Evolutionary conservation across 2,888 invertebrate genomes (phyloP), one percentile per base, ranked within the genome.

Genomic region (Galeruca laticollis): DNA sequence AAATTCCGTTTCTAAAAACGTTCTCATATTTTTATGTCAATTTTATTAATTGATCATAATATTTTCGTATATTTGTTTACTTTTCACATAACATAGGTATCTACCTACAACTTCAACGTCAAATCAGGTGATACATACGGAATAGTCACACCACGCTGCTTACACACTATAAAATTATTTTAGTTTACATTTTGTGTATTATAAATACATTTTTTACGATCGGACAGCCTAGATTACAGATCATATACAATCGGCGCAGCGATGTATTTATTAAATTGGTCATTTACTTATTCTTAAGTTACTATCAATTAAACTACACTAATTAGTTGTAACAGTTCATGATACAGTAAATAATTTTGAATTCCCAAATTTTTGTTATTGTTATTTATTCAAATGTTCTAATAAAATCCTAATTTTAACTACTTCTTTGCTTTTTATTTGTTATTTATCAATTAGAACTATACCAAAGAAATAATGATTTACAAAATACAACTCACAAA

Each of bases 71-170:
- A 62, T 73, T 73, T 73, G 71, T 73, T 73, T 73, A 73, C 73
- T 57, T 71, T 66, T 40, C 59, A 64, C 68, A 62, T 60, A 66
- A 43, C 33, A 47, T 35, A 40, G 47, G 33, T 68, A 57, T 10
- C 18, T 62, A 67, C 63, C 65, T 64, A 60, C 67, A 54, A 60
- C 54, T 65, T 56, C 68, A 69, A 73, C 74, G 74, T 74, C 72
- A 72, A 62, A 74, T 74, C 72, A 74, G 74, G 71, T 71, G 71
- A 71, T 70, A 52, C 15, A 56, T 56, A 61, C 33, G 10, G 31
- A 35, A 33, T 59, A 66, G 51, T 66, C 66, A 59, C 59, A 59
- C 59, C 59, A 59, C 31, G 59, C 66, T 56, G 66, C 59, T 47
- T 40, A 31, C 54, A 47, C n/a, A 43, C 35, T 11, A 15, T 60